A percentile compares a stretch with the other conserved stretches of the same genome.
Conservation (phyloP, 1,140 invertebrate species). For the Acromyrmex charruanus region DNA sequence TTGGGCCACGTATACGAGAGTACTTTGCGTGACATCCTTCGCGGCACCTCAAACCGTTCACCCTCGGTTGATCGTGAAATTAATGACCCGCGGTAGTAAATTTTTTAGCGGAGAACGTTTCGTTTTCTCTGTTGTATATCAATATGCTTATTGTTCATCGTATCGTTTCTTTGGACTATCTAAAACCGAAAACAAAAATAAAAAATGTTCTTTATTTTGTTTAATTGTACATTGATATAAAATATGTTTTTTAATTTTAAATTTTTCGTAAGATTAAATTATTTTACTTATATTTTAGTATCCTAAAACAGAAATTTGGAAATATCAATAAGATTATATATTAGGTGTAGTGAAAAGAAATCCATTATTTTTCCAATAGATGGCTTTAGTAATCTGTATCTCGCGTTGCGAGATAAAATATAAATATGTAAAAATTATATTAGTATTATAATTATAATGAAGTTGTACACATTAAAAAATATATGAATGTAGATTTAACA, state of each 20-base stretch:
- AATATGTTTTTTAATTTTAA: background rate
- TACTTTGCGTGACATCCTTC: slow-evolving; percentile 71
- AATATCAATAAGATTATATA: background rate
- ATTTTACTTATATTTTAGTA: background rate
- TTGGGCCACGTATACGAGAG: slow-evolving; percentile 85
- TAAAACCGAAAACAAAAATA: background rate
- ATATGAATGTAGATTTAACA: no score
- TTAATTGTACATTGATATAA: background rate
- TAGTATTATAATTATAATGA: background rate
- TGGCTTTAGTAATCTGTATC: no score
- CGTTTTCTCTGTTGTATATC: background rate
- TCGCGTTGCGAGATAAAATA: background rate
- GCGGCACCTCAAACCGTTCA: slow-evolving; percentile 18
- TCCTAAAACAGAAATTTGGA: background rate
- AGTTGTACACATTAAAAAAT: background rate
- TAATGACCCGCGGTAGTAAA: slow-evolving; percentile 35
- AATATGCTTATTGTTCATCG: background rate
- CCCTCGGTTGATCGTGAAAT: slow-evolving; percentile 36
- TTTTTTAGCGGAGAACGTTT: slow-evolving; percentile 22
- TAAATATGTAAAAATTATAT: slow-evolving; percentile 1
- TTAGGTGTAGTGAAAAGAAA: no score
- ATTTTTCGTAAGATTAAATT: background rate
- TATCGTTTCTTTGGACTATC: background rate
- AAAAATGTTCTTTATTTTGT: background rate
- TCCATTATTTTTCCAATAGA: no score